Evolutionary conservation across 2,113 vertebrate species (phyloP).

Genomic region (Todiramphus saurophagus): DNA sequence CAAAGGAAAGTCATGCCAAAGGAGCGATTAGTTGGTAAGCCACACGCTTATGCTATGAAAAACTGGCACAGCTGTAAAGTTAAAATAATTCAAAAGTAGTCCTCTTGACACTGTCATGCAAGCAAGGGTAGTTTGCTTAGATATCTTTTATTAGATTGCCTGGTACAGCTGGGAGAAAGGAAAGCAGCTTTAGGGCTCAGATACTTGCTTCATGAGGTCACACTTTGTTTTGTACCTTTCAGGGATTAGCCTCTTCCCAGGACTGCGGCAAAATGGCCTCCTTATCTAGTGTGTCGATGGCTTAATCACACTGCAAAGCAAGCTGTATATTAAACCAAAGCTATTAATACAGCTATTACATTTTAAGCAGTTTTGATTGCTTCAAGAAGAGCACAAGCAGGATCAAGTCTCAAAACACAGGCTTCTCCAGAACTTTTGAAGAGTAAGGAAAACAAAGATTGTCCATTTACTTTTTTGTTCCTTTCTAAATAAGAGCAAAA

Average conservation of each 20-base stretch:
- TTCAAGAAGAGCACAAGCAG: neutral
- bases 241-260: neutral
- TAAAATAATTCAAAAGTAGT: neutral
- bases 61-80: neutral
- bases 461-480: neutral
- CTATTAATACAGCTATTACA: neutral
- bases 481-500: neutral
- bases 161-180: neutral
- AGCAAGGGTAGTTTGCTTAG: neutral
- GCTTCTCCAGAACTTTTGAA: neutral
- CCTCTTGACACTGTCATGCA: neutral
- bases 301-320: neutral
- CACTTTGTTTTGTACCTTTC: neutral
- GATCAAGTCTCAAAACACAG: rapidly evolving
- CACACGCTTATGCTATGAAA: neutral
- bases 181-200: neutral
- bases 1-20: neutral
- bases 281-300: neutral
- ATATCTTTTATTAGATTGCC: neutral
- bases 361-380: neutral
- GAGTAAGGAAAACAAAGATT: neutral
- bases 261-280: neutral
- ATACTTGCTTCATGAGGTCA: neutral
- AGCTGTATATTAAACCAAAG: neutral
- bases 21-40: neutral